phyloP scores from a whole-genome alignment of 1,140 invertebrate genomes.

The Wasmannia auropunctata region DNA sequence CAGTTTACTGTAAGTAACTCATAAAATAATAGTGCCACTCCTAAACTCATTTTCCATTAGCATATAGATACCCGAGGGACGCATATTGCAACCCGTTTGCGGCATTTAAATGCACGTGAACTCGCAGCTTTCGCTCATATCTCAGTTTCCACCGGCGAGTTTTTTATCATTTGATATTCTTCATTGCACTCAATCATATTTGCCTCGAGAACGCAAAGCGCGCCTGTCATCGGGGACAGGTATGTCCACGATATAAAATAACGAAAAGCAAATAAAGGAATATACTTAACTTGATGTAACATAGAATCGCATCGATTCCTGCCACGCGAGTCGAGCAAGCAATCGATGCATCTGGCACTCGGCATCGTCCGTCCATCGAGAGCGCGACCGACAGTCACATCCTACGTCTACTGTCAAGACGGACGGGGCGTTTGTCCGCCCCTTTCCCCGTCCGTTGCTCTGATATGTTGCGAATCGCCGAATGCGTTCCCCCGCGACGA shows the following conservation, averaged over 20 bases:
- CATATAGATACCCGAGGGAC: slow-evolving; percentile 12
- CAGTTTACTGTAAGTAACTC: slow-evolving; percentile 15
- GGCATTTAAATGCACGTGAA: slow-evolving; percentile 12
- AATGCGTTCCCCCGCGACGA: slow-evolving; percentile 50
- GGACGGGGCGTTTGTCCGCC: slow-evolving; percentile 53
- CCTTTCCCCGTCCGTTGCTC: slow-evolving; percentile 66
- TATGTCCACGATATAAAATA: neutral
- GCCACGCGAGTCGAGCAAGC: neutral
- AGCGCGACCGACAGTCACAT: slow-evolving; percentile 58
- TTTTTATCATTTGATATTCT: neutral
- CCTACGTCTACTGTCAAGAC: slow-evolving; percentile 65
- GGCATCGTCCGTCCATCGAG: slow-evolving; percentile 61
- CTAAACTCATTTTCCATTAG: slow-evolving; percentile 26
- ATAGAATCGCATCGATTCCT: neutral
- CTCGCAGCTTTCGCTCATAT: neutral
- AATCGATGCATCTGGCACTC: slow-evolving; percentile 31
- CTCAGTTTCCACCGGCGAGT: neutral
- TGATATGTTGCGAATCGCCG: slow-evolving; percentile 76
- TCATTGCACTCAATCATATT: neutral
- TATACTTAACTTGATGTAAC: neutral
- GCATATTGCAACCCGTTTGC: neutral
- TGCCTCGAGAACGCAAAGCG: slow-evolving; percentile 22
- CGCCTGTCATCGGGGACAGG: neutral
- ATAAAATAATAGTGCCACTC: slow-evolving; percentile 19
- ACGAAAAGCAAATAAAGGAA: neutral